phyloP scores from a whole-genome alignment of 2,888 invertebrate species.

The Hydrotaea diabolus region DNA sequence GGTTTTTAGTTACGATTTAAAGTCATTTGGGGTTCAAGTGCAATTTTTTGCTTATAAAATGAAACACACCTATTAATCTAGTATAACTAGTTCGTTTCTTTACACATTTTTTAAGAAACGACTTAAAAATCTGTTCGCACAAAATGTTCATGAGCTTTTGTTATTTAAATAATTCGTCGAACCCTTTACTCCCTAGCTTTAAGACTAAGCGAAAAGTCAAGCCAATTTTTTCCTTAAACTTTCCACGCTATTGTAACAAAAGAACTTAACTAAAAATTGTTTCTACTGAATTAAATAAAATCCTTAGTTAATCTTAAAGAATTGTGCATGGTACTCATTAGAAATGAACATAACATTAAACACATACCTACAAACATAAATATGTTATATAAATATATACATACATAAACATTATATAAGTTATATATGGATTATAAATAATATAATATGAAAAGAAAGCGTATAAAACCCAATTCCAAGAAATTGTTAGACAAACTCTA shows the following conservation, averaged over 20 bases:
- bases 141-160: too few species aligned
- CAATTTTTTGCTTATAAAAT: too few species aligned
- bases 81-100: too few species aligned
- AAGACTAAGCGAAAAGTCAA: too few species aligned
- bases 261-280: not conserved
- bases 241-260: conserved; percentile 55
- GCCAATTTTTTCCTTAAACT: too few species aligned
- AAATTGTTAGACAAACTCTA: conserved; percentile 66
- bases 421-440: conserved; percentile 60
- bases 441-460: conserved; percentile 48
- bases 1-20: too few species aligned
- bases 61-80: too few species aligned
- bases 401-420: conserved; percentile 65
- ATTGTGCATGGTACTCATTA: not conserved
- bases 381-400: conserved; percentile 7
- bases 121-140: too few species aligned
- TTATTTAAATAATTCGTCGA: too few species aligned
- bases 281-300: not conserved
- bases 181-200: too few species aligned
- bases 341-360: conserved; percentile 42
- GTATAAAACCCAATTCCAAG: not conserved
- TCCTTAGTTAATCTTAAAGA: conserved; percentile 4
- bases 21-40: too few species aligned
- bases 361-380: not conserved
- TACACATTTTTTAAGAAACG: too few species aligned